These are phyloP conservation scores for Menura novaehollandiae DNA, from an alignment of 2,113 vertebrate species.

Conservation along the genomic window DNA sequence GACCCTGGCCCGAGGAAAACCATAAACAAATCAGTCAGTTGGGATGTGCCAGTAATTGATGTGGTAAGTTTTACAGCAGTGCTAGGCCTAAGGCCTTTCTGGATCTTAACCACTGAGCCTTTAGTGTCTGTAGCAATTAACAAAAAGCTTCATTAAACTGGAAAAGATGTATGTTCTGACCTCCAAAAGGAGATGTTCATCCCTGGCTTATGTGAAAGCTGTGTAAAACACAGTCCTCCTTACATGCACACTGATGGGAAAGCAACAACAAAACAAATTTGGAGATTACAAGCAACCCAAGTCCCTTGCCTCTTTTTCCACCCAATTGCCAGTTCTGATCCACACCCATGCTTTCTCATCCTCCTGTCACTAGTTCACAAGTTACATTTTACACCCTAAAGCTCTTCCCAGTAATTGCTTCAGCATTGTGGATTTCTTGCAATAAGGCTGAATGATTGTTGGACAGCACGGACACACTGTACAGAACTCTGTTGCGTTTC, in stretches of 20 bases:
- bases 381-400: neutral
- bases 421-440: neutral
- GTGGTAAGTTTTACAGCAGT: neutral
- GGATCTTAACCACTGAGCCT: neutral
- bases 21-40: neutral
- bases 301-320: neutral
- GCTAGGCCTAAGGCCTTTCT: neutral
- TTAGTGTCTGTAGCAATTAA: neutral
- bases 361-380: neutral
- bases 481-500: neutral
- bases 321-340: neutral
- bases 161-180: neutral
- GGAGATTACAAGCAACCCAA: neutral
- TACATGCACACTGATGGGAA: neutral
- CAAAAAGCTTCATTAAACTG: neutral
- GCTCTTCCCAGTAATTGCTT: conserved; percentile 8
- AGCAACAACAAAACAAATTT: neutral
- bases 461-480: neutral
- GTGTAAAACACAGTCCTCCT: neutral
- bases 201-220: neutral
- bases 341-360: neutral
- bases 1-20: conserved; percentile 2
- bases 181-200: neutral
- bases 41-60: neutral
- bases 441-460: neutral